phyloP scores from a whole-genome alignment of 2,888 invertebrate species.

The Exocentrus adspersus region DNA sequence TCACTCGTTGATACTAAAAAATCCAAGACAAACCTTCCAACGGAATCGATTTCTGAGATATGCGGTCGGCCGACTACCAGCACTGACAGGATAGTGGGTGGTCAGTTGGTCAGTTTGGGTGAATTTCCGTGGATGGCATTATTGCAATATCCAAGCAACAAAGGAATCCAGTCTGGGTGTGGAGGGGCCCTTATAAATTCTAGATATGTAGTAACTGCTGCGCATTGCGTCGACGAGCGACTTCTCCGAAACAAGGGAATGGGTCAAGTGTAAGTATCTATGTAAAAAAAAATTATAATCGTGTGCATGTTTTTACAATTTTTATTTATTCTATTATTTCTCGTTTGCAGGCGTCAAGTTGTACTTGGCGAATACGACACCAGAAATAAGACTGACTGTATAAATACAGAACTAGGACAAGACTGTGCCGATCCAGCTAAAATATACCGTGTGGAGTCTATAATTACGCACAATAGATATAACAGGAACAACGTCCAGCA shows the following conservation, averaged over 20 bases:
- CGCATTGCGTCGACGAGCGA: constrained; percentile 57
- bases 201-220: constrained; percentile 59
- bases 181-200: constrained; percentile 58
- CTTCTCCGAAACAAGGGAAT: constrained; percentile 43
- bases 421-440: constrained; percentile 50
- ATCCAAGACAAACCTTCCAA: background rate
- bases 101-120: constrained; percentile 66
- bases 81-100: constrained; percentile 71
- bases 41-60: background rate
- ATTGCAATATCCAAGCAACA: constrained; percentile 41
- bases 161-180: constrained; percentile 48
- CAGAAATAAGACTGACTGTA: constrained; percentile 70
- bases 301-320: too few species aligned
- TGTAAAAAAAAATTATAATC: background rate
- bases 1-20: background rate
- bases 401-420: constrained; percentile 41
- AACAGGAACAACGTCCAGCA: constrained; percentile 27
- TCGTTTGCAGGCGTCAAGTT: constrained; percentile 63
- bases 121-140: constrained; percentile 59
- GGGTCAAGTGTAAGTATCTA: constrained; percentile 48
- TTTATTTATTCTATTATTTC: too few species aligned
- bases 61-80: constrained; percentile 68
- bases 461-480: constrained; percentile 39
- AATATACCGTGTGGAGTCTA: constrained; percentile 37
- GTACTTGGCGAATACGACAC: constrained; percentile 76